phyloP scores from a whole-genome alignment of 2,797 vertebrate species.

The Phrynocephalus vlangalii region DNA sequence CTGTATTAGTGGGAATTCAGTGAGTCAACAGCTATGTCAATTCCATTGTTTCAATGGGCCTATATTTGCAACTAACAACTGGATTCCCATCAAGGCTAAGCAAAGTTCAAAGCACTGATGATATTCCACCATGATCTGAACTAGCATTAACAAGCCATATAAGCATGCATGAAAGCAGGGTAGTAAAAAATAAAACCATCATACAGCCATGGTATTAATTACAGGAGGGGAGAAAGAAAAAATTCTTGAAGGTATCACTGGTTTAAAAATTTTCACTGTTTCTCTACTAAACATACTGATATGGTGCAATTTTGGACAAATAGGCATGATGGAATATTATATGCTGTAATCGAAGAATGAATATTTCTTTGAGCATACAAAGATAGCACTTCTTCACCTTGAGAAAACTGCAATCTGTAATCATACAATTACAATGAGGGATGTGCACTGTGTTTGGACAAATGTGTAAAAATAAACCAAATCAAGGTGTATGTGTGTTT shows the following conservation, averaged over 20 bases:
- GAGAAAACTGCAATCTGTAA: not conserved
- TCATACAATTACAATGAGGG: not conserved
- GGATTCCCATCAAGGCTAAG: conserved; percentile 11
- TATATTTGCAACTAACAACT: too few species aligned
- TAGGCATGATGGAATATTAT: not conserved
- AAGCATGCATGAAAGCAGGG: conserved; percentile 56
- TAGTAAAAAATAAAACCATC: conserved; percentile 37
- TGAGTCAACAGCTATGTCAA: too few species aligned
- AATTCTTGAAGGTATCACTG: not conserved
- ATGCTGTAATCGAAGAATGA: not conserved
- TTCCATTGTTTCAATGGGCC: too few species aligned
- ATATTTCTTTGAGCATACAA: not conserved
- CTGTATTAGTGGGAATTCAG: too few species aligned
- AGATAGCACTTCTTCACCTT: not conserved
- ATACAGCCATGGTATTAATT: too few species aligned
- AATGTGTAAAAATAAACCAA: too few species aligned
- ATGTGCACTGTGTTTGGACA: too few species aligned
- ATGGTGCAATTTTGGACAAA: not conserved
- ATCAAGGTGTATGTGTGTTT: too few species aligned
- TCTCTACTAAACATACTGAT: not conserved
- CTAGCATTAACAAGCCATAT: conserved; percentile 50
- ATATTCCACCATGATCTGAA: conserved; percentile 53
- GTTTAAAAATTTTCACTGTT: not conserved
- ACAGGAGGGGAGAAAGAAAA: not conserved
- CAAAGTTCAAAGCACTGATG: conserved; percentile 1